A percentile compares a stretch with the other conserved stretches of the same genome.
These are phyloP conservation scores for Conchocele bisecta DNA, from an alignment of 2,888 invertebrate species.

Conservation along the genomic window DNA sequence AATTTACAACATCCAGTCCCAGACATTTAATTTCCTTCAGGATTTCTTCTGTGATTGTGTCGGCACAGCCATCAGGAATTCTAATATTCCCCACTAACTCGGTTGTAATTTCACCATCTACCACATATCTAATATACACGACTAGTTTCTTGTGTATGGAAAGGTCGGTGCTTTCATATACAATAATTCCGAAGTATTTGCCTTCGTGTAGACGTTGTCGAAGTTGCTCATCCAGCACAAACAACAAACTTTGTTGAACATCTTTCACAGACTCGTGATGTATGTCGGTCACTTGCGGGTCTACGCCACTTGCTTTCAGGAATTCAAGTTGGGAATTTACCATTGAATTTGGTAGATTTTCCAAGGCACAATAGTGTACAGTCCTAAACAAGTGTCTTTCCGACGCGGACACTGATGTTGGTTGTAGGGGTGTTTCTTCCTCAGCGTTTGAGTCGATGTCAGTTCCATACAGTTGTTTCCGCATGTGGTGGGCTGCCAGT, in stretches of 20 bases:
- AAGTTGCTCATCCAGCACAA: slow-evolving; percentile 1
- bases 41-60: slow-evolving; percentile 12
- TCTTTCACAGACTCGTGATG: not conserved
- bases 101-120: slow-evolving; percentile 1
- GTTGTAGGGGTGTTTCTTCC: not conserved
- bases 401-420: not conserved
- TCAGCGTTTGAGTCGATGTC: not conserved
- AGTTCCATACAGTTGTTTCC: not conserved
- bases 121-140: slow-evolving; percentile 4
- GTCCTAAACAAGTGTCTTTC: slow-evolving; percentile 16
- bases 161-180: slow-evolving; percentile 11
- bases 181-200: slow-evolving; percentile 2
- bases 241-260: not conserved
- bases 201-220: not conserved
- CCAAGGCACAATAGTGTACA: slow-evolving; percentile 13
- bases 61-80: slow-evolving; percentile 19
- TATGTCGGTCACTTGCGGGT: not conserved
- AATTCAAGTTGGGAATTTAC: not conserved
- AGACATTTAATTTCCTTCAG: not conserved
- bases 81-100: slow-evolving; percentile 12
- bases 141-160: slow-evolving; percentile 6
- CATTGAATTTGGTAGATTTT: slow-evolving; percentile 6
- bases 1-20: slow-evolving; percentile 6
- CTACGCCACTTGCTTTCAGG: slow-evolving; percentile 1
- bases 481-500: not conserved